Evolutionary conservation across 30 jellyfish, hydroid and myxozoan genomes (phyloP), one percentile per base, ranked within the genome.

Genomic region (Aurelia aurita): DNA sequence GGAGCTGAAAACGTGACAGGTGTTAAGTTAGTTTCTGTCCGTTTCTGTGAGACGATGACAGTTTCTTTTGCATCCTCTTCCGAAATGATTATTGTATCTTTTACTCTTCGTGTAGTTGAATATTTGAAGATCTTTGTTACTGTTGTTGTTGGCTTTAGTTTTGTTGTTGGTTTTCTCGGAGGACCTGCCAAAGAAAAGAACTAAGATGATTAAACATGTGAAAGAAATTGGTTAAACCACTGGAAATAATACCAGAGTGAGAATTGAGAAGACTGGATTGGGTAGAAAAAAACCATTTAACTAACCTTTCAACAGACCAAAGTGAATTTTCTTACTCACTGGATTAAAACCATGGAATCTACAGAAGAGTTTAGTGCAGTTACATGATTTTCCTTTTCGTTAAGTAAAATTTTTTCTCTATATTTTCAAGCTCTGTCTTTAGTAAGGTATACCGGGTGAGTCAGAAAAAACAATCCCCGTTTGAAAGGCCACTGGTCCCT

Each of bases 121-220:
- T 19, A 29, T 35, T 77, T 29, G 23, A 9, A 16, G 0, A 9
- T 35, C 15, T 26, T 77, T 11, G 31, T 1, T 49, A 18, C 25
- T 31, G 80, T 23, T 44, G 88, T 58, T 45, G 45, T 31, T 8
- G 83, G 66, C 44, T 39, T 49, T 21, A n/a, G 39, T 35, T 11
- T 77, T n/a, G 79, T 61, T 20, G 79, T 77, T 58, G 88, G 34
- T 44, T 77, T 59, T 45, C 88, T 58, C 16, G 88, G 88, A 6
- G 78, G 88, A 34, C 88, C 88, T 77, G 68, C 45, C 9, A 31
- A n/a, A 13, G 23, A 5, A 67, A 3, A 55, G 67, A 0, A 22
- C 8, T 2, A 55, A 55, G 51, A 9, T 9, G 1, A 39, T 9
- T 39, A 15, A 39, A 8, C 51, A 6, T 6, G 16, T 39, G 9